These are phyloP conservation scores for Colaptes auratus DNA, from an alignment of 2,113 vertebrate genomes.

Conservation along the genomic window DNA sequence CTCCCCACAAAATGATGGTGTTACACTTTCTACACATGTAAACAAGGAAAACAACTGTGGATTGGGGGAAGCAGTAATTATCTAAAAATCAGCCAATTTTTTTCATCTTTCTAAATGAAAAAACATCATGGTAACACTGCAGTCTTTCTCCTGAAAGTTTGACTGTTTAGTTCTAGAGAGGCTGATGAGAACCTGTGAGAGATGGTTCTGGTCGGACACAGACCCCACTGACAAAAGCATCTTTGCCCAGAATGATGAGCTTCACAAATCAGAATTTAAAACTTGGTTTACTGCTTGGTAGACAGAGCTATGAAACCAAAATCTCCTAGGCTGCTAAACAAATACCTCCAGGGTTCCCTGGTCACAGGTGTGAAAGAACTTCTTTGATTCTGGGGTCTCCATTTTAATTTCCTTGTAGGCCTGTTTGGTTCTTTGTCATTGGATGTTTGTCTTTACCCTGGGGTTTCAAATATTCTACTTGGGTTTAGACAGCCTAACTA, in stretches of 20 bases:
- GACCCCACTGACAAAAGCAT: background rate
- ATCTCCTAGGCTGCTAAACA: background rate
- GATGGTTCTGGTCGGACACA: background rate
- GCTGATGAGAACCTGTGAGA: background rate
- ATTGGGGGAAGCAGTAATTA: conserved; percentile 38
- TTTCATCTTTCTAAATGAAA: conserved; percentile 19
- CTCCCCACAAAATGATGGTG: background rate
- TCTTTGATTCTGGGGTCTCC: background rate
- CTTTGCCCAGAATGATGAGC: background rate
- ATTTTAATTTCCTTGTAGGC: background rate
- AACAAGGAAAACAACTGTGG: conserved; percentile 45
- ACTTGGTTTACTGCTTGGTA: background rate
- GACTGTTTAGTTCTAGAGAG: background rate
- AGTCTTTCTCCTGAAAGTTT: background rate
- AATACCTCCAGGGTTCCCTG: background rate
- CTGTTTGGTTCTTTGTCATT: background rate
- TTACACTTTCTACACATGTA: conserved; percentile 12
- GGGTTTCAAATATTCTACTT: background rate
- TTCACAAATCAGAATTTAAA: background rate
- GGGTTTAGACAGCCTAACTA: background rate
- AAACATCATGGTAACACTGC: background rate
- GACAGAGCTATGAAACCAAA: background rate
- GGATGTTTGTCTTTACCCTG: background rate
- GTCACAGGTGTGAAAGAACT: background rate
- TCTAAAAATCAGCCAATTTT: conserved; percentile 20